Evolutionary conservation across 2,113 vertebrate genomes (phyloP), one percentile per base, ranked within the genome.

Genomic region (Otis tarda): DNA sequence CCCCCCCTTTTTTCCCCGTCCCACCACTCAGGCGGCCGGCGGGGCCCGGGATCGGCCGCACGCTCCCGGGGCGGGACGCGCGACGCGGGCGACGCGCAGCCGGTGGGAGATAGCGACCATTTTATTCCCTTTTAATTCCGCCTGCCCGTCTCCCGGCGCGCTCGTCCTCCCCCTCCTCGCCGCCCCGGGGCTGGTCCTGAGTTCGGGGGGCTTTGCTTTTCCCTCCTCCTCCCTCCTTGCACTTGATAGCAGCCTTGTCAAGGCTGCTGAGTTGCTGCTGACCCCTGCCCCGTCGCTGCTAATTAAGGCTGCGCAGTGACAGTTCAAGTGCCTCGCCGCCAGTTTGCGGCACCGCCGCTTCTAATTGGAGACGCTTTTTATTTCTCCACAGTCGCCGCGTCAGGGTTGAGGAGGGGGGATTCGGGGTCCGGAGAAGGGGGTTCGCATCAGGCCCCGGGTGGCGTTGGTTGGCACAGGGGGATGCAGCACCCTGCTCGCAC

Each of bases 241-340:
- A 97, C 98, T 98, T 98, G 97, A 98, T 98, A 98, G 98, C 98
- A 97, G 97, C 97, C 97, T 97, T 98, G 98, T 98, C 98, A 96
- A 95, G 98, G 95, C 97, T 92, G 98, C 97, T 97, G 98, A 98
- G 98, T 97, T 98, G 98, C 97, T 94, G 98, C 98, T 97, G 98
- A 99, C 98, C 99, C 98, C 98, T 99, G 97, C 99, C 98, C 98
- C 87, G 87, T 92, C 96, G 98, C 98, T 97, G 98, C 99, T 99
- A 99, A 99, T 99, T 99, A 99, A 99, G 98, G 98, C 98, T 98
- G 98, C 98, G 94, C 98, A 97, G 98, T 98, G 98, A 99, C 98
- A 98, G 98, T 99, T 99, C 98, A 98, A 99, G 98, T 98, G 98
- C 98, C 97, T 98, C 74, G 97, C 98, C 96, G 97, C 97, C 97